Evolutionary conservation across 2,888 invertebrate species (phyloP), one percentile per base, ranked within the genome.

Genomic region (Limnephilus lunatus): DNA sequence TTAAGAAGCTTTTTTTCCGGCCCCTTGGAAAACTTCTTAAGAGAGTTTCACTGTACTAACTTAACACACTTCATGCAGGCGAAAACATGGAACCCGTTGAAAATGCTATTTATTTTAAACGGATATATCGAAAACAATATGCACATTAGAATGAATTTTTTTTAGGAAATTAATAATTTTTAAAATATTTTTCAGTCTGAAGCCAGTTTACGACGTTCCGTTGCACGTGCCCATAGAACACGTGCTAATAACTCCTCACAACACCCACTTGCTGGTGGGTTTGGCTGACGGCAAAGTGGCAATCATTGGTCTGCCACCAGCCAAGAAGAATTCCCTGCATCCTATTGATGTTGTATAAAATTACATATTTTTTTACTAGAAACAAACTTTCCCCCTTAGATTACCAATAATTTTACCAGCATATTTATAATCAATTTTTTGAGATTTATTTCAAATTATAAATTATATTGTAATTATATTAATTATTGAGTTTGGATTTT

Each of bases 201-300:
- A 96, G 93, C 96, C 96, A 89, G 95, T 96, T 53, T 96, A 95
- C 94, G 96, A 96, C 94, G 95, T 96, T 94, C 96, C 96, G 15
- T 94, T 96, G 90, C 96, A 96, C 94, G 95, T 96, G 94, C 96
- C 96, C 91, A 95, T 96, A 91, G 96, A 96, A 94, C 95, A 95
- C 30, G 95, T 96, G 44, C 95, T 96, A 87, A 95, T 96, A 15
- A 95, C 96, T 30, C 95, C 95, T 30, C 96, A 96, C 81, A 96
- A 96, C 94, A 97, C 96, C 80, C 97, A 97, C 94, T 95, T 97
- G 90, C 94, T 97, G 93, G 96, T 96, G 0, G 96, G 97, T 0
- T 94, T 97, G 30, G 95, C 96, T 2, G 97, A 97, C 94, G 97
- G 97, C 5, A 95, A 95, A 85, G 94, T 96, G 85, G 95, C 95